Evolutionary conservation across 2,797 vertebrate genomes (phyloP), one percentile per base, ranked within the genome.

Genomic region (Streptopelia turtur): DNA sequence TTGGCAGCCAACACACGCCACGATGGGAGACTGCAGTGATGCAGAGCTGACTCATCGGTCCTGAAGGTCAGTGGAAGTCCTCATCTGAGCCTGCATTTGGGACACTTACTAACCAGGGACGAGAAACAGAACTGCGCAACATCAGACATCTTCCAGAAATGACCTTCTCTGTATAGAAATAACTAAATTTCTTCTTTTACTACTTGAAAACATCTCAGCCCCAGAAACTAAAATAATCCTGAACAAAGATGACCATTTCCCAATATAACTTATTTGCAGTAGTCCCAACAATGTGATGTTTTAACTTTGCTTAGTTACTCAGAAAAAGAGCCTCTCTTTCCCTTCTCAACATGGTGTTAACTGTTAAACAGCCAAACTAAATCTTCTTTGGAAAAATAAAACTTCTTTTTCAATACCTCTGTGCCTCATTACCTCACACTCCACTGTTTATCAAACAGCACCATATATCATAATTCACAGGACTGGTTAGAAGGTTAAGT

Each of bases 11-110:
- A 25, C 16, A 50, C 1, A 3, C 49, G 43, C 31, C 1, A 1
- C 0, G 0, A 68, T 20, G 53, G 64, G 76, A 91, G 33, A 94
- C 87, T 89, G 93, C 94, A 94, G 83, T 71, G 81, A 70, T 91
- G 89, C 91, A 93, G 92, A 92, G 87, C 89, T 95, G 93, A 97
- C 71, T 95, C 94, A 92, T 69, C 92, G 50, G 35, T 83, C 50
- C 37, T 78, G 92, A 93, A 95, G 81, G 94, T 90, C 92, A 93
- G 1, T 11, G 5, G 10, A 66, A 93, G 57, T 83, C 70, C 50
- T 75, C 28, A 0, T 17, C 16, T 59, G 37, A 70, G 88, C 53
- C 49, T 84, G 56, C 31, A 7, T 53, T 84, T 77, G 33, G 33
- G 33, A 85, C 7, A 20, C 25, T 76, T 66, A 37, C 25, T 39